Base-by-base conservation (phyloP, 1,140 invertebrate species). In the Lepidurus couesii region DNA sequence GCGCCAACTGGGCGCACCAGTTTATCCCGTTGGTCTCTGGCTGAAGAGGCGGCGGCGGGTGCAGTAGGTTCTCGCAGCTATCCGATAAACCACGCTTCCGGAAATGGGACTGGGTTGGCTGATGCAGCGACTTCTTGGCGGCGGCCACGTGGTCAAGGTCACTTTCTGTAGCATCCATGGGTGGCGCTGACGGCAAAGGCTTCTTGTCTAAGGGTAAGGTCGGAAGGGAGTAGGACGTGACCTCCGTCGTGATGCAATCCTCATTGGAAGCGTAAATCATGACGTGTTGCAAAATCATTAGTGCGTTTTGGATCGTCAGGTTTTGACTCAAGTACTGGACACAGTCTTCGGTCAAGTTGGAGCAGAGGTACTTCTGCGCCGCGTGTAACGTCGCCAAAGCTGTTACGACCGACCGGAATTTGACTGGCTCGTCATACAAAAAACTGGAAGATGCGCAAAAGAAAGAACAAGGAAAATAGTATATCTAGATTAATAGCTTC, bases 281-380 rank as follows among this genome's bases (percentile, higher is more conserved):
- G 1, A 88, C 82, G 13, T 86, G 85, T 16, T 86, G 84, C 75
- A 88, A 86, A 74, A 89, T 86, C 44, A 85, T 81, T 0, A 89
- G 84, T 2, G 88, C 88, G n/a, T 86, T 88, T 1, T 82, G 81
- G 0, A 84, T 78, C 3, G 82, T 85, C 0, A 89, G 79, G 79
- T 88, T 86, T 2, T 81, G 81, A 21, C 87, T 87, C 1, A 92
- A 84, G 76, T 89, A 90, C 9, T 86, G 83, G 4, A 90, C 88
- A 77, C 91, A 91, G 11, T 88, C 83, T 74, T 87, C 84, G 16
- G 89, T 88, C 10, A 92, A 85, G 44, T 87, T 88, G 1, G 88
- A 86, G 78, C 91, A 90, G 6, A 91, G 84, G 81, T 91, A 92
- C 79, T 91, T 89, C 81, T 91, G 89, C 7, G 90, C 89, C 1